Evolutionary conservation across 2,888 invertebrate species (phyloP), one percentile per base, ranked within the genome.

Genomic region (Callosobruchus maculatus): DNA sequence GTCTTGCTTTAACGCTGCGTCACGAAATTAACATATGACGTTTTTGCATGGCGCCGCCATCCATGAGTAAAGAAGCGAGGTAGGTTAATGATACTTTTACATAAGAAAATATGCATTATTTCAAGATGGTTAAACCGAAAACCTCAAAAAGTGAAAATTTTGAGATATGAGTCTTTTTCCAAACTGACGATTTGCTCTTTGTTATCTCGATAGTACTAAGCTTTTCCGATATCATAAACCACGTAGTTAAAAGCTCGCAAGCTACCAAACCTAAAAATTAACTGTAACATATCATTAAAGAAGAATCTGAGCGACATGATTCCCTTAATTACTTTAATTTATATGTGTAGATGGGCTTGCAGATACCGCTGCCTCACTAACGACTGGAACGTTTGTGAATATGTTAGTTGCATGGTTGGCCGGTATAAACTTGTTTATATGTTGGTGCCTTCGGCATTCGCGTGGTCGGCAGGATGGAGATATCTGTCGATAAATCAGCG

Each of bases 251-350:
- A 13, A 13, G 18, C 3, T 49, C 13, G 13, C 13, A 18, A 49
- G 49, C 49, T 13, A 49, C 49, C 49, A 49, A 49, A 49, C 7
- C 13, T 1, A 13, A 49, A 13, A 49, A 49, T 49, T 49, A 49
- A 49, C 21, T 21, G 21, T 81, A 83, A 84, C 85, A 85, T 86
- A 86, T 86, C 86, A 85, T 86, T 87, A 85, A 84, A 84, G 82
- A 79, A 84, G 86, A 85, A 85, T 85, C 86, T 85, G 81, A 84
- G 68, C 84, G 86, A 87, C 87, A 87, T 87, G 86, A 87, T 87
- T 87, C 86, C 84, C 85, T 87, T 86, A 87, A 87, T 87, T 87
- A 87, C 86, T 83, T 86, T 86, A 86, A 87, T 87, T 87, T 87
- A 86, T 86, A 86, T 86, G 82, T 82, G 82, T 82, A 85, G 86